A percentile compares a stretch with the other conserved stretches of the same genome.
Evolutionary conservation across 2,888 invertebrate genomes (phyloP).

Genomic region (Diplolepis rosae): DNA sequence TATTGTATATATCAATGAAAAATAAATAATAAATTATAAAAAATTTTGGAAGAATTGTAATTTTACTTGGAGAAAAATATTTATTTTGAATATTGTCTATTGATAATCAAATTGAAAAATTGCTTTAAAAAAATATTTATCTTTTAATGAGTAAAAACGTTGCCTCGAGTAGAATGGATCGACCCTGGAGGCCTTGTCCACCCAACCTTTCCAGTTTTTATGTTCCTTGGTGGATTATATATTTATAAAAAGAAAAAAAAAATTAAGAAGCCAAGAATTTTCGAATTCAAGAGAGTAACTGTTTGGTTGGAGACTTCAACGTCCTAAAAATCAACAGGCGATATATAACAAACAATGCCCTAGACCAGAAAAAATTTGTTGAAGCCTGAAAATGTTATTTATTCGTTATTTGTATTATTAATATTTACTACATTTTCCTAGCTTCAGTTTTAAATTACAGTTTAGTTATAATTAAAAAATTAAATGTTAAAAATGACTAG

Average conservation of each 20-base stretch:
- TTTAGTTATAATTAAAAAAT: too few species aligned
- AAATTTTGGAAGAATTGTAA: too few species aligned
- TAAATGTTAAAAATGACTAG: too few species aligned
- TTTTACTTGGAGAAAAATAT: too few species aligned
- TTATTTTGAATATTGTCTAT: too few species aligned
- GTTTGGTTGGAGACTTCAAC: not conserved
- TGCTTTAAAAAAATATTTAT: slow-evolving; percentile 12
- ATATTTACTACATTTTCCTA: too few species aligned
- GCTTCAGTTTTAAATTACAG: too few species aligned
- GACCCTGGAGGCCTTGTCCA: slow-evolving; percentile 5
- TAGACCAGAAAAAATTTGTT: too few species aligned
- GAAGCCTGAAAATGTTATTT: too few species aligned
- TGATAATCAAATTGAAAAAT: slow-evolving; percentile 21
- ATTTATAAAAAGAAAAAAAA: not conserved
- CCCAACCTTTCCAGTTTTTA: slow-evolving; percentile 26
- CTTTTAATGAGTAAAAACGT: slow-evolving; percentile 29
- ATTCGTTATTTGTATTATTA: too few species aligned
- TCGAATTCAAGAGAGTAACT: not conserved
- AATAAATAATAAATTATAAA: too few species aligned
- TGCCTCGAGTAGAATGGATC: not conserved
- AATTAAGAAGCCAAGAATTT: not conserved
- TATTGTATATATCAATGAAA: not conserved
- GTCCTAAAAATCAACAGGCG: not conserved
- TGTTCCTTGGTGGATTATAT: slow-evolving; percentile 2
- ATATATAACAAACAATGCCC: not conserved